phyloP scores from a whole-genome alignment of 1,140 invertebrate species.

The Conus ventricosus region DNA sequence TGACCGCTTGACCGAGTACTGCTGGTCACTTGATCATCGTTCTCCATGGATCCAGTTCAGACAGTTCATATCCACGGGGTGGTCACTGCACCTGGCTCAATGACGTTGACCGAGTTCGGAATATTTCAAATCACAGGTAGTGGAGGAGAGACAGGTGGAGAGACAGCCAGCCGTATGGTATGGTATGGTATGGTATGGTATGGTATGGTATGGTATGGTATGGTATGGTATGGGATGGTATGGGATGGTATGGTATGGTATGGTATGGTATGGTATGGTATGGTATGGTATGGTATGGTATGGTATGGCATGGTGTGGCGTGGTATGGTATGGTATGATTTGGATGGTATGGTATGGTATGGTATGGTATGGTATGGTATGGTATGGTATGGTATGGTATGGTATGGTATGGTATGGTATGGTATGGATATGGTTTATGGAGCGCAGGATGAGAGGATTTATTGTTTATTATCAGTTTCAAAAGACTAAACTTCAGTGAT shows the following conservation, averaged over 20 bases:
- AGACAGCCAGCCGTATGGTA: slow-evolving; percentile 41
- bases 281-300: slow-evolving; percentile 34
- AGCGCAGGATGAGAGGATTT: no score
- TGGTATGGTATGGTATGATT: slow-evolving; percentile 33
- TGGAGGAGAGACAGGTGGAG: slow-evolving; percentile 40
- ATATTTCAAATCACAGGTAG: slow-evolving; percentile 44
- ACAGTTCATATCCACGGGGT: slow-evolving; percentile 28
- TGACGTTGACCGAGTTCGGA: slow-evolving; percentile 26
- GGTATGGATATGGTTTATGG: background rate
- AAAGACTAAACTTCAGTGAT: no score
- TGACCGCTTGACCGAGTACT: background rate
- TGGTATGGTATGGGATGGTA: slow-evolving; percentile 56
- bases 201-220: slow-evolving; percentile 43
- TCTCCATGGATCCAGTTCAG: no score
- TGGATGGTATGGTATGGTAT: slow-evolving; percentile 54
- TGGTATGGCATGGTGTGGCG: slow-evolving; percentile 46
- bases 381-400: background rate
- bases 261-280: slow-evolving; percentile 46
- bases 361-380: slow-evolving; percentile 41
- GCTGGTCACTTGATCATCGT: background rate
- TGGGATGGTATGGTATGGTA: slow-evolving; percentile 39
- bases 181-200: background rate
- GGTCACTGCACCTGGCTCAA: slow-evolving; percentile 43
- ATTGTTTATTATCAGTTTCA: no score
- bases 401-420: background rate